These are phyloP conservation scores for Plebejus anna DNA, from an alignment of 2,888 invertebrate genomes.

Conservation along the genomic window DNA sequence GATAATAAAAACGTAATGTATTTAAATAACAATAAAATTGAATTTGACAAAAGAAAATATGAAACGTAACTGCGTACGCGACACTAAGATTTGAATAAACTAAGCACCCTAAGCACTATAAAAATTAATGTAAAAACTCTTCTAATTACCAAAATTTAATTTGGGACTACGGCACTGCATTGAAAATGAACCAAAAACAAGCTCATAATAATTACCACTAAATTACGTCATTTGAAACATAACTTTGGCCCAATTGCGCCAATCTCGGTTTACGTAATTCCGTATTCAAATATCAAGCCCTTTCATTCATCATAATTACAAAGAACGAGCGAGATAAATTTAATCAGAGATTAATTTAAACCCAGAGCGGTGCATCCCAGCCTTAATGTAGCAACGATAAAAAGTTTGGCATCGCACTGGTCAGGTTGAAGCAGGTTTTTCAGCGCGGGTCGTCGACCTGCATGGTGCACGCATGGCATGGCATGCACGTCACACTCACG, in stretches of 20 bases:
- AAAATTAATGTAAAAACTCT: no score
- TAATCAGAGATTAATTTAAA: not conserved
- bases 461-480: constrained; percentile 61
- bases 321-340: not conserved
- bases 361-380: not conserved
- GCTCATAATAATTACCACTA: not conserved
- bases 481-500: constrained; percentile 56
- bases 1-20: not conserved
- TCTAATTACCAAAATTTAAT: not conserved
- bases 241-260: not conserved
- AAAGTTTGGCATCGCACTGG: constrained; percentile 11
- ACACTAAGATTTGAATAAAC: no score
- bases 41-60: not conserved
- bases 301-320: not conserved
- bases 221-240: not conserved
- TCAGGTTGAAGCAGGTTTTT: constrained; percentile 28
- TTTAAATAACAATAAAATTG: not conserved
- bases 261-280: not conserved
- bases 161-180: not conserved
- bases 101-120: no score
- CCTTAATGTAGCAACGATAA: not conserved
- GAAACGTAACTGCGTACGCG: no score
- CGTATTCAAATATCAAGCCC: not conserved
- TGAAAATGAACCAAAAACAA: constrained; percentile 1
- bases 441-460: constrained; percentile 61